Percentiles rank a stretch among this genome's conserved stretches.
Conservation (phyloP, 2,888 invertebrate genomes). For the Synanthedon tipuliformis region DNA sequence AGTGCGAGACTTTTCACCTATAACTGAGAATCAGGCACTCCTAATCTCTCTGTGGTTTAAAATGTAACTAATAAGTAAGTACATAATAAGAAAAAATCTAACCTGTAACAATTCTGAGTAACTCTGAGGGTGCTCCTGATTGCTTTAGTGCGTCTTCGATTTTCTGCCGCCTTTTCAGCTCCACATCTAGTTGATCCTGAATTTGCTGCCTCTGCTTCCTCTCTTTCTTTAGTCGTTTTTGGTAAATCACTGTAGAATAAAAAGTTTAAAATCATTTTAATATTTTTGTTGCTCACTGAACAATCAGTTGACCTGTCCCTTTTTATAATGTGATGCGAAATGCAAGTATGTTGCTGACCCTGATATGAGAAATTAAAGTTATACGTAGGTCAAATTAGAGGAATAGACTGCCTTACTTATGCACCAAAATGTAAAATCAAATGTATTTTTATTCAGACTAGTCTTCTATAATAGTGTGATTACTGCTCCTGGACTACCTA, state of each 20-base stretch:
- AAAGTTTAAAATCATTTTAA: background rate
- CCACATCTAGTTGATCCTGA: slow-evolving; percentile 86
- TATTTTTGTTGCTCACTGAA: too few species aligned
- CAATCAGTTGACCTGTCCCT: too few species aligned
- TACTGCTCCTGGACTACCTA: too few species aligned
- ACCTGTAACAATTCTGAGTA: slow-evolving; percentile 85
- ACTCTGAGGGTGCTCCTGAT: slow-evolving; percentile 80
- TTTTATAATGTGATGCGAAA: too few species aligned
- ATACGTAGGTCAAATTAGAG: too few species aligned
- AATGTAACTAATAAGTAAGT: background rate
- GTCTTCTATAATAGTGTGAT: too few species aligned
- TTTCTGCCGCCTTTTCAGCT: slow-evolving; percentile 82
- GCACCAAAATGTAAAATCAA: too few species aligned
- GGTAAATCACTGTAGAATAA: slow-evolving; percentile 79
- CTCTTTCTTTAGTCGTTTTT: slow-evolving; percentile 91
- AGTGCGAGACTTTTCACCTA: background rate
- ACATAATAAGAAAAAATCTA: slow-evolving; percentile 20
- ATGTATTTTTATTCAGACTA: too few species aligned
- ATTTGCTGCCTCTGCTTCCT: slow-evolving; percentile 83
- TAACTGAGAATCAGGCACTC: background rate
- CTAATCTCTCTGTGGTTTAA: background rate
- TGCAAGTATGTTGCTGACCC: too few species aligned
- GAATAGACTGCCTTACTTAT: too few species aligned
- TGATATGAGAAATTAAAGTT: too few species aligned
- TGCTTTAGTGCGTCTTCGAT: slow-evolving; percentile 84